Conservation (phyloP, 1,140 invertebrate genomes). For the Homalodisca vitripennis region DNA sequence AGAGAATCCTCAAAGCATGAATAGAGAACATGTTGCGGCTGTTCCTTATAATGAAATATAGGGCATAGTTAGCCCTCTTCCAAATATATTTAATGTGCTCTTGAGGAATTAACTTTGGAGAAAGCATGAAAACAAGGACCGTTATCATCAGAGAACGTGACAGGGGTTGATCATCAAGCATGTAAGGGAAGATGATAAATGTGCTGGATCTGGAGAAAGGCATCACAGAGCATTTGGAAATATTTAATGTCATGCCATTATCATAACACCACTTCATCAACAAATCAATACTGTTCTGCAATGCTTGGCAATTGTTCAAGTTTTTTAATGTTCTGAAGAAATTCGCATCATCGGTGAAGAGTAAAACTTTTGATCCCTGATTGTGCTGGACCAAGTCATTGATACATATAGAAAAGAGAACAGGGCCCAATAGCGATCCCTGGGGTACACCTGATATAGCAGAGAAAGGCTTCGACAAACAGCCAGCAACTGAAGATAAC, state of each 20-base stretch:
- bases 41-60: background rate
- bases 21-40: background rate
- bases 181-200: background rate
- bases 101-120: background rate
- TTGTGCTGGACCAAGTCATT: background rate
- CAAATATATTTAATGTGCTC: background rate
- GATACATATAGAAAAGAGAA: background rate
- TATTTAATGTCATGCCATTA: background rate
- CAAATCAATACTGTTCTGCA: slow-evolving; percentile 13
- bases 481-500: slow-evolving; percentile 3
- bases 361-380: slow-evolving; percentile 3
- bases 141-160: background rate
- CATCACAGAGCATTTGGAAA: background rate
- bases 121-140: background rate
- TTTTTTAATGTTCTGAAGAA: slow-evolving; percentile 3
- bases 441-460: background rate
- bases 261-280: slow-evolving; percentile 7
- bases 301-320: background rate
- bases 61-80: background rate
- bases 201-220: background rate
- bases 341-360: slow-evolving; percentile 9
- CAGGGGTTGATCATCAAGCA: slow-evolving; percentile 2
- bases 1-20: background rate
- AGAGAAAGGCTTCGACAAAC: background rate
- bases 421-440: slow-evolving; percentile 6